Evolutionary conservation across 1,140 invertebrate species (phyloP).

Genomic region (Pomacea maculata): DNA sequence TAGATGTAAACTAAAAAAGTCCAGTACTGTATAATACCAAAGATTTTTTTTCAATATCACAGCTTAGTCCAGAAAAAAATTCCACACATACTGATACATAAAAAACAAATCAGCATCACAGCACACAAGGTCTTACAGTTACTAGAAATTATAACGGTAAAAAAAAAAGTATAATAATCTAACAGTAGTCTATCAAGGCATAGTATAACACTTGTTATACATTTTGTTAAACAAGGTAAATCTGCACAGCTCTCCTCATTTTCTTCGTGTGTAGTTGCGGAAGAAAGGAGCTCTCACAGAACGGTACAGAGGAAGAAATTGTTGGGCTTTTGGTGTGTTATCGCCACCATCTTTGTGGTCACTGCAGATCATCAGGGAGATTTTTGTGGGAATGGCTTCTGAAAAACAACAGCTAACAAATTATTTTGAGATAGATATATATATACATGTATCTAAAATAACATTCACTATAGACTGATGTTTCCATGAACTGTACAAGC

Average conservation of each 20-base stretch:
- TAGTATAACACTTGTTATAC: no score
- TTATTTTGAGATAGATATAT: slow-evolving; percentile 1
- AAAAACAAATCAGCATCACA: no score
- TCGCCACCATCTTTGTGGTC: slow-evolving; percentile 42
- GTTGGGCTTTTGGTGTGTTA: slow-evolving; percentile 5
- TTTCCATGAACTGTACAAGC: neutral
- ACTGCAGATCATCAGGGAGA: slow-evolving; percentile 54
- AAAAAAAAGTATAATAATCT: no score
- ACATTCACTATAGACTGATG: neutral
- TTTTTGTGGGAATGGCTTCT: slow-evolving; percentile 56
- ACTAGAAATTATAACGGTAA: no score
- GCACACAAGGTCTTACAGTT: no score
- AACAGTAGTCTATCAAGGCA: no score
- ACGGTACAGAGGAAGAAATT: slow-evolving; percentile 48
- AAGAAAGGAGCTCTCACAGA: slow-evolving; percentile 45
- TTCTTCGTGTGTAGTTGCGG: slow-evolving; percentile 26
- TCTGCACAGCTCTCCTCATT: neutral
- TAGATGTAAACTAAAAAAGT: no score
- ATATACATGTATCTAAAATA: slow-evolving; percentile 10
- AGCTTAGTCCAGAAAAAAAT: no score
- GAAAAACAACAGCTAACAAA: slow-evolving; percentile 30
- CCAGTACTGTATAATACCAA: no score
- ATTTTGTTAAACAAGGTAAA: no score
- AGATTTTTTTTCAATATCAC: no score
- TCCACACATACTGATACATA: no score